These are phyloP conservation scores for Rhinopomastus cyanomelas DNA, from an alignment of 2,113 vertebrate genomes.

Conservation along the genomic window DNA sequence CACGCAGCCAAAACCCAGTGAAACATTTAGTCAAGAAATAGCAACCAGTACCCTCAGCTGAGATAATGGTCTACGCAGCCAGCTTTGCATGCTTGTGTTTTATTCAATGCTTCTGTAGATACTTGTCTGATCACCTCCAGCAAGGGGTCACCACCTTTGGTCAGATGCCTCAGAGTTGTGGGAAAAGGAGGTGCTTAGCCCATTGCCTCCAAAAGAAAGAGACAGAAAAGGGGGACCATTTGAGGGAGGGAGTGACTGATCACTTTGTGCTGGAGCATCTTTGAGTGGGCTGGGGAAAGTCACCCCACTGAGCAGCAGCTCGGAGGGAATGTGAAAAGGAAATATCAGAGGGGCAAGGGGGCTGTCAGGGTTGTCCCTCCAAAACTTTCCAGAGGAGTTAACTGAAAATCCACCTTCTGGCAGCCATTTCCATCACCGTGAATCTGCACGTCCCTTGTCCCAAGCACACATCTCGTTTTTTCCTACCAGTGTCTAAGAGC, in stretches of 20 bases:
- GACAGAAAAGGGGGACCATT: background rate
- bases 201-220: background rate
- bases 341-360: background rate
- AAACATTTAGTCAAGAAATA: background rate
- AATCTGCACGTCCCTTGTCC: background rate
- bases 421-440: background rate
- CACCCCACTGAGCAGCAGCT: background rate
- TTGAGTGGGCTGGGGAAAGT: background rate
- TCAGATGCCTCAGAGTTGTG: background rate
- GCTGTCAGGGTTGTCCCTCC: accelerated
- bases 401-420: background rate
- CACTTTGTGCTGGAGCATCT: background rate
- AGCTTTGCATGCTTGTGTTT: background rate
- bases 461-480: background rate
- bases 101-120: background rate
- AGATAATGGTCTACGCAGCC: background rate
- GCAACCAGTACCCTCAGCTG: background rate
- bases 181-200: background rate
- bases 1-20: background rate
- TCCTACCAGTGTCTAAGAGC: background rate
- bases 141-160: accelerated
- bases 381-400: background rate
- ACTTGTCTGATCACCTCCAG: background rate
- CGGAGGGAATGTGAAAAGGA: background rate
- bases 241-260: background rate